Evolutionary conservation across 2,113 vertebrate genomes (phyloP).

Genomic region (Hydropotes inermis): DNA sequence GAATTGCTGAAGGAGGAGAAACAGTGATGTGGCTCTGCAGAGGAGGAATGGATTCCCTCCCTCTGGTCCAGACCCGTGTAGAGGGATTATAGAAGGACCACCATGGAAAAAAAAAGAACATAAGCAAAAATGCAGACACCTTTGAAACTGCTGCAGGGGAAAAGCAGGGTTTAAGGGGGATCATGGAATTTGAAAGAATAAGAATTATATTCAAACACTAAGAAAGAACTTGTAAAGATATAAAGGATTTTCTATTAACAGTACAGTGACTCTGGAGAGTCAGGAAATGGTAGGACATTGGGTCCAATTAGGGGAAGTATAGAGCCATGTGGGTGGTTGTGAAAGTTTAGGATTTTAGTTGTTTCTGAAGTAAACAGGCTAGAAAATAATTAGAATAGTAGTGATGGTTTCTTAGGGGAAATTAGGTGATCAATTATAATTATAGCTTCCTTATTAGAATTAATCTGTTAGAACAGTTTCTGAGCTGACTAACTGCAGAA

Average conservation of each 20-base stretch:
- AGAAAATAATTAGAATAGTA: neutral
- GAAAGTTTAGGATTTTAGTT: neutral
- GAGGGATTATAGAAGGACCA: neutral
- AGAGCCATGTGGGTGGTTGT: neutral
- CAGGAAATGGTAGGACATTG: neutral
- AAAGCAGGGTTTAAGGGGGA: neutral
- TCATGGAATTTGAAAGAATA: neutral
- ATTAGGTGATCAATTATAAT: slow-evolving; percentile 28
- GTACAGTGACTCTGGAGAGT: too few species aligned
- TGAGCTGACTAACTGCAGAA: neutral
- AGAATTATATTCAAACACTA: neutral
- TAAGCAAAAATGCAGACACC: neutral
- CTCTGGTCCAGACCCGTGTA: neutral
- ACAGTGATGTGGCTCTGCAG: neutral
- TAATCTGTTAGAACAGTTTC: neutral
- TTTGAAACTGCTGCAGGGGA: neutral
- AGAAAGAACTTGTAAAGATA: neutral
- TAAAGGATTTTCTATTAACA: neutral
- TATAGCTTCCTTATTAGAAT: neutral
- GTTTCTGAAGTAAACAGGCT: slow-evolving; percentile 23
- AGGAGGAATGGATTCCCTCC: neutral
- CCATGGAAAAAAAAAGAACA: neutral
- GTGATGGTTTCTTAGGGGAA: neutral
- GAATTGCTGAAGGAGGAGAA: neutral
- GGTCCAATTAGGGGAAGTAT: neutral